Evolutionary conservation across 2,797 vertebrate species (phyloP), one percentile per base, ranked within the genome.

Genomic region (Rallus crepitans): DNA sequence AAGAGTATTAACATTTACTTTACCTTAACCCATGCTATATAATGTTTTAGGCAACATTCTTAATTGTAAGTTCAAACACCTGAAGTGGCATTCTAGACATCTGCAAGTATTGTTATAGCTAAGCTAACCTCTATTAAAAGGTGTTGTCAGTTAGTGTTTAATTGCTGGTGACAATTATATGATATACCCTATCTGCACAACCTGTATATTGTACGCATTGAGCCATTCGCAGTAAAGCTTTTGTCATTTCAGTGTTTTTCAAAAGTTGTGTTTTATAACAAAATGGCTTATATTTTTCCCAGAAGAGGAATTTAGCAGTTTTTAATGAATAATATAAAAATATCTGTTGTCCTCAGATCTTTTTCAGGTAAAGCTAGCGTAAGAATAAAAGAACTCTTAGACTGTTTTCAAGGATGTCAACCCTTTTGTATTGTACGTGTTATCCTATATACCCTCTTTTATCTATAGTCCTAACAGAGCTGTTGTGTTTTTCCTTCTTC

Each of bases 41-140:
- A 95, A 98, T 95, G 88, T 97, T 96, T 96, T 98, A 98, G 98
- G 98, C 98, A 98, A 98, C 98, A 96, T 98, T 98, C 97, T 98
- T 98, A 98, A 98, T 94, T 97, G 96, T 92, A 96, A 97, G 87
- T 96, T 96, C 84, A 96, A 96, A 97, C 96, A 97, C 96, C 90
- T 15, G 90, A 95, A 97, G 96, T 97, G 97, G 97, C 96, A 93
- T 97, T 97, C 98, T 95, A 87, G 91, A 87, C 95, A 95, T 78
- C 94, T 94, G 47, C 93, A 89, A 95, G 86, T 92, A 89, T 97
- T 97, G 96, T 97, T 92, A 90, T 93, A 91, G 76, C 94, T 95
- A 97, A 95, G 59, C 85, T 95, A 96, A 96, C 94, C 94, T 94
- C 97, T 96, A 93, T 96, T 91, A 80, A 96, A 96, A 97, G 92